Conservation (phyloP, 2,113 vertebrate species). For the Agelaius tricolor region DNA sequence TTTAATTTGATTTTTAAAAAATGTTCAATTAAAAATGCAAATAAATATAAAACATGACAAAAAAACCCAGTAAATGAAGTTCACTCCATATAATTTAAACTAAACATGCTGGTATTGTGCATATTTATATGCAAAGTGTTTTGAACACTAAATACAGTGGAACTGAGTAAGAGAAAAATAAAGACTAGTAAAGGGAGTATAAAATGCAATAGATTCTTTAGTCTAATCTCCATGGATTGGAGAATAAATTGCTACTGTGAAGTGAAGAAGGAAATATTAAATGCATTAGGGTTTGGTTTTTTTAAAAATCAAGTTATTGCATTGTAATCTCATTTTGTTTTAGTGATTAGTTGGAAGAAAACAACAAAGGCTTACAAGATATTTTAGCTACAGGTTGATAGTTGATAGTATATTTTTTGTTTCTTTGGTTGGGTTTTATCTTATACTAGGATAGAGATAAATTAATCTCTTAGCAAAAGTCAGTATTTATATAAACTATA, state of each 20-base stretch:
- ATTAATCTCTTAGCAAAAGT: neutral
- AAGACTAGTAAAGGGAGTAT: neutral
- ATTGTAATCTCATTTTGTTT: neutral
- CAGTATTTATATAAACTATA: neutral
- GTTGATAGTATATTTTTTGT: no score
- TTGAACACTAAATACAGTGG: neutral
- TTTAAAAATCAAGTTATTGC: neutral
- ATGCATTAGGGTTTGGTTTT: rapidly evolving
- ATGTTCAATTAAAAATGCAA: neutral
- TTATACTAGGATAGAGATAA: neutral
- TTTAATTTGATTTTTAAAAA: neutral
- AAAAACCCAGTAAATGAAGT: neutral
- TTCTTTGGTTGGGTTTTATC: neutral
- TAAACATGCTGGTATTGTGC: neutral
- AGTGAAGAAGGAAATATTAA: neutral
- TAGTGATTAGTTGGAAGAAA: neutral
- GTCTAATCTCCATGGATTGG: neutral
- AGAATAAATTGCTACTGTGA: neutral
- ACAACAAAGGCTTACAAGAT: neutral
- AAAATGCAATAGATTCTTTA: neutral
- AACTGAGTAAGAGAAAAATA: neutral
- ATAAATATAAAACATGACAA: neutral
- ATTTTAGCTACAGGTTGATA: neutral
- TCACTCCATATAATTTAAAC: neutral
- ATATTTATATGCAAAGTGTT: neutral